These are phyloP conservation scores for Sinocyclocheilus anshuiensis DNA, from an alignment of 2,113 vertebrate species.

Conservation along the genomic window DNA sequence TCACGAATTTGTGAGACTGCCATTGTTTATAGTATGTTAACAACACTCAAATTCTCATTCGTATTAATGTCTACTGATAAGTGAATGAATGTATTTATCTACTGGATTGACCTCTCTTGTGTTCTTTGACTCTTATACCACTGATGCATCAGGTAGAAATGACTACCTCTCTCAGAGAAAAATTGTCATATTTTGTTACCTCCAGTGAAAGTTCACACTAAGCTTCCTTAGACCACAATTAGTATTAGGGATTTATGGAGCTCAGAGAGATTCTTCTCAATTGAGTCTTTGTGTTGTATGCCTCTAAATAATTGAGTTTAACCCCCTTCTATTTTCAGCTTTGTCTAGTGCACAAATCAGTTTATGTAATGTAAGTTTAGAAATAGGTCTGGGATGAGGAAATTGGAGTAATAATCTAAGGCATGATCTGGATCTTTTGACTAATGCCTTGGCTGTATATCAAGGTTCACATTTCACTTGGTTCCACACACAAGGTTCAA, in stretches of 20 bases:
- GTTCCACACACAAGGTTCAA: too few relatives aligned
- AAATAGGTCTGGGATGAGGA: not conserved
- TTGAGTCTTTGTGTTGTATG: conserved; percentile 3
- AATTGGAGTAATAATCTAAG: not conserved
- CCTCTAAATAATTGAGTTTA: not conserved
- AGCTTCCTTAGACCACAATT: not conserved
- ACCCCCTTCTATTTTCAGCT: not conserved
- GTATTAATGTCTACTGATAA: not conserved
- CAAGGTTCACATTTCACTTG: not conserved
- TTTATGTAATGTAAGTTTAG: not conserved
- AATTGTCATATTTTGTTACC: not conserved
- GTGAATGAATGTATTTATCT: not conserved
- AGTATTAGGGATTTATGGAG: not conserved
- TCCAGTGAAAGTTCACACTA: not conserved
- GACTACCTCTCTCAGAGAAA: not conserved
- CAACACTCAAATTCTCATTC: not conserved
- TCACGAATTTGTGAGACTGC: not conserved
- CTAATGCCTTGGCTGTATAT: not conserved
- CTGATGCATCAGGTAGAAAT: not conserved
- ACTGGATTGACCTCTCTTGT: not conserved
- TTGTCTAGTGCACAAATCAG: conserved; percentile 3
- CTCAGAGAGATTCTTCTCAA: not conserved
- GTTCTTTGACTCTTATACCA: not conserved
- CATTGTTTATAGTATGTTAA: too few relatives aligned
- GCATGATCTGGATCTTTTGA: not conserved